A percentile compares a stretch with the other conserved stretches of the same genome.
Evolutionary conservation across 92 coral and sea anemone genomes (phyloP).

Genomic region (Parazoanthus darwini): DNA sequence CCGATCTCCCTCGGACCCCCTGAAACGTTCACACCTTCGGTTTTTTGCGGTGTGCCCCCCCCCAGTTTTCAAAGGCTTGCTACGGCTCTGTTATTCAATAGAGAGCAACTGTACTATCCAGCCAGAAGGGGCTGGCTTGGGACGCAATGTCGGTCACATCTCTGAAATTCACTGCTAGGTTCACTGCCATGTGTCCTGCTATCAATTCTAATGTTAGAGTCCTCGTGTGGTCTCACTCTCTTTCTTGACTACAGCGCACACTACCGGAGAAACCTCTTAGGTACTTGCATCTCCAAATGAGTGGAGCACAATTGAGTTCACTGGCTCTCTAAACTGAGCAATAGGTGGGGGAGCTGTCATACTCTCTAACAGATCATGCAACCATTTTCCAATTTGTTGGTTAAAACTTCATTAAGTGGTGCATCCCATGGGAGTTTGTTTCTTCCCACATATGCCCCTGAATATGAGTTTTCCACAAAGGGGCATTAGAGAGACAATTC

Average conservation of each 20-base stretch:
- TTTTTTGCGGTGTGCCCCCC: too few relatives aligned
- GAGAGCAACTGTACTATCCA: conserved; percentile 40
- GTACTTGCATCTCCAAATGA: conserved; percentile 46
- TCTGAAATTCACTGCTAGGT: conserved; percentile 27
- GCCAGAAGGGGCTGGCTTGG: conserved; percentile 34
- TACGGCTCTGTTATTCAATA: too few relatives aligned
- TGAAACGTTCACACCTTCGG: too few relatives aligned
- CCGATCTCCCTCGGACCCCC: too few relatives aligned
- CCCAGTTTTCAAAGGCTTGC: too few relatives aligned
- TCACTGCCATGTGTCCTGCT: conserved; percentile 45
- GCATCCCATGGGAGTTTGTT: not conserved
- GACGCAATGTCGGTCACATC: not conserved
- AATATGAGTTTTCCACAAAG: conserved; percentile 12
- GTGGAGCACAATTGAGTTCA: conserved; percentile 18
- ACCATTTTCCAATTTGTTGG: conserved; percentile 37
- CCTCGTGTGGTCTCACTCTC: not conserved
- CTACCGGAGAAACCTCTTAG: conserved; percentile 26
- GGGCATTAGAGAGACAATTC: too few relatives aligned
- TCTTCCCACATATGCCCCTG: not conserved
- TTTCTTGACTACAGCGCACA: conserved; percentile 38
- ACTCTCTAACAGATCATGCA: conserved; percentile 3
- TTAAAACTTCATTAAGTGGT: conserved; percentile 30
- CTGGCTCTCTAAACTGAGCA: conserved; percentile 9
- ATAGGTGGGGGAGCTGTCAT: conserved; percentile 3
- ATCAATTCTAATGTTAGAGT: not conserved